Evolutionary conservation across 35 echinoderm and acorn worm species (phyloP).

Genomic region (Nesometra sesokonis): DNA sequence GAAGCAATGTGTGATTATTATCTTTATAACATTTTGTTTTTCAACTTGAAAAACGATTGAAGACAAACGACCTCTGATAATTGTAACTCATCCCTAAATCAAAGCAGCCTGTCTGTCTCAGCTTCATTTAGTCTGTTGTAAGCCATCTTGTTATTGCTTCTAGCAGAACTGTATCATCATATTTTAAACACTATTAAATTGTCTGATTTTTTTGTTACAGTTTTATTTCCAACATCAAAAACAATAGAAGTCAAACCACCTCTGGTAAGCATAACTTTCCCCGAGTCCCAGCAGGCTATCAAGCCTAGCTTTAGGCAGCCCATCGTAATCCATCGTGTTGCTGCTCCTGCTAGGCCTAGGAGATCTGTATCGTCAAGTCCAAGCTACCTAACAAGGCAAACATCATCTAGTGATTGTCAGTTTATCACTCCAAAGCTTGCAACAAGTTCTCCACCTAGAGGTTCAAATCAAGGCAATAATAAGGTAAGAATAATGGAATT

Average conservation of each 20-base stretch:
- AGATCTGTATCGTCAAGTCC: background rate
- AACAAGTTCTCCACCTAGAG: background rate
- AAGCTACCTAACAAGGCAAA: background rate
- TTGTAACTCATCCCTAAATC: too few relatives aligned
- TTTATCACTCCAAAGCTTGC: background rate
- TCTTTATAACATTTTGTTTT: too few relatives aligned
- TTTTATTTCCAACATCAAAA: background rate
- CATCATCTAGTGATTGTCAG: background rate
- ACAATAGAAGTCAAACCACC: background rate
- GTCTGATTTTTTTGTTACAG: background rate
- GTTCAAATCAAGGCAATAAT: background rate
- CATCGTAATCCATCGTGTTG: background rate
- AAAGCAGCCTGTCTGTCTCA: too few relatives aligned
- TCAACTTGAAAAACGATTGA: too few relatives aligned
- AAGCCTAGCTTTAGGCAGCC: background rate
- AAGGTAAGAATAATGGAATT: too few relatives aligned
- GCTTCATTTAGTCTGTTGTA: too few relatives aligned
- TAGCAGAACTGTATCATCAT: too few relatives aligned
- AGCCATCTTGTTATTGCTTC: too few relatives aligned
- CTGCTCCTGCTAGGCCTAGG: background rate
- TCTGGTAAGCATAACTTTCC: background rate
- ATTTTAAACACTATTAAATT: background rate
- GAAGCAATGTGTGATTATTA: too few relatives aligned
- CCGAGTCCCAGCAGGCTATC: background rate
- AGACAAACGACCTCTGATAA: too few relatives aligned